Evolutionary conservation across 2,888 invertebrate species (phyloP), one percentile per base, ranked within the genome.

Genomic region (Icerya purchasi): DNA sequence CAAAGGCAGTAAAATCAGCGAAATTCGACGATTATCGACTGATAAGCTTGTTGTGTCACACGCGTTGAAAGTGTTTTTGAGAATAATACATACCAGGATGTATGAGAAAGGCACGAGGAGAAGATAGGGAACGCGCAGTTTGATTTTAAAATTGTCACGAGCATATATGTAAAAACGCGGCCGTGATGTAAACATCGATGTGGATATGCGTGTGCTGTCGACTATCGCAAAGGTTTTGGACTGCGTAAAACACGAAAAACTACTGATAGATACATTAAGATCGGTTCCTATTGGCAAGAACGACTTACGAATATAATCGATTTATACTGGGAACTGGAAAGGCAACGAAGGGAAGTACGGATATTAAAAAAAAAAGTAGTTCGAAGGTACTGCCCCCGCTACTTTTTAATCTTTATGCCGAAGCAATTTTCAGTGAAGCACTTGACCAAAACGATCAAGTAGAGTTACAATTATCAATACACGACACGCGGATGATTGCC

Each of bases 41-140:
- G 36, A 36, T 36, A 36, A 36, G 36, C 14, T 36, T 36, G 5
- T 63, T 22, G 62, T 60, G 58, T 58, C 51, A 18, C 54, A 57
- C 24, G 22, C 22, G 20, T 25, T 22, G 53, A 53, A 60, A 19
- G n/a, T 54, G 1, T 51, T 61, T 25, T 24, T 54, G 22, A 54
- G 52, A 24, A 53, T 53, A 5, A 61, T 56, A 22, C 54, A 60
- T 61, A 22, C 55, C 18, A 60, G 52, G 36, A 56, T 58, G 14
- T 54, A 58, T 24, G 21, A 54, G 50, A 54, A 53, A n/a, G 3
- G 52, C 52, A n/a, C 3, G n/a, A n/a, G n/a, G n/a, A 5, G 8
- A 8, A 52, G 3, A 19, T 5, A n/a, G n/a, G n/a, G n/a, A 52
- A n/a, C n/a, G n/a, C 5, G n/a, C 19, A 20, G 8, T 20, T 52